These are phyloP conservation scores for Malaclemys terrapin DNA, from an alignment of 2,113 vertebrate genomes.

Conservation along the genomic window DNA sequence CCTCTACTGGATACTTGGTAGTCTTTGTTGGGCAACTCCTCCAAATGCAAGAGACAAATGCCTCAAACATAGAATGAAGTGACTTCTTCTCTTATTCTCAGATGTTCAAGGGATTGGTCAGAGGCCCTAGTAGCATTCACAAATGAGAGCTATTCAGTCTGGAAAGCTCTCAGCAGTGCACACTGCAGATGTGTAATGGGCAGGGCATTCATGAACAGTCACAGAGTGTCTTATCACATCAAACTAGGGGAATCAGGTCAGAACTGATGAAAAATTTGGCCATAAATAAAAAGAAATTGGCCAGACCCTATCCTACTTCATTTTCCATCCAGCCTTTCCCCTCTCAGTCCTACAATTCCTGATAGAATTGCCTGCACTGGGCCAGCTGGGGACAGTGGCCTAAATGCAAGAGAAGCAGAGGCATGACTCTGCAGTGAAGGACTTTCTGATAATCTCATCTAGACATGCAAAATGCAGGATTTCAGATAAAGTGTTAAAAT, in stretches of 20 bases:
- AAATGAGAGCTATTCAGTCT: neutral
- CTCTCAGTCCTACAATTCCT: neutral
- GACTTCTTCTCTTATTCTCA: neutral
- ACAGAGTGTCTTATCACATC: neutral
- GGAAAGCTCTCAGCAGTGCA: neutral
- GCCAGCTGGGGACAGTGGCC: neutral
- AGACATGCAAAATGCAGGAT: constrained; percentile 18
- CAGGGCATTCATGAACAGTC: accelerated
- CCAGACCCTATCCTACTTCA: neutral
- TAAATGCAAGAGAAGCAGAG: neutral
- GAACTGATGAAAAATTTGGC: neutral
- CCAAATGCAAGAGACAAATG: neutral
- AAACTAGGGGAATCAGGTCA: neutral
- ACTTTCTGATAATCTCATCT: neutral
- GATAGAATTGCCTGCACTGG: neutral
- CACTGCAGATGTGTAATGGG: neutral
- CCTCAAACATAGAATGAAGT: neutral
- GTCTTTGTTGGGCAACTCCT: neutral
- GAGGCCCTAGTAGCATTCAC: neutral
- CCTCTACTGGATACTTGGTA: accelerated
- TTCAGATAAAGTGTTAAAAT: neutral
- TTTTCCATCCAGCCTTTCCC: neutral
- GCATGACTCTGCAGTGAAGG: neutral
- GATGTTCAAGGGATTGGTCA: neutral
- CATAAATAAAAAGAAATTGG: neutral